Evolutionary conservation across 2,797 vertebrate genomes (phyloP).

Genomic region (Varecia variegata): DNA sequence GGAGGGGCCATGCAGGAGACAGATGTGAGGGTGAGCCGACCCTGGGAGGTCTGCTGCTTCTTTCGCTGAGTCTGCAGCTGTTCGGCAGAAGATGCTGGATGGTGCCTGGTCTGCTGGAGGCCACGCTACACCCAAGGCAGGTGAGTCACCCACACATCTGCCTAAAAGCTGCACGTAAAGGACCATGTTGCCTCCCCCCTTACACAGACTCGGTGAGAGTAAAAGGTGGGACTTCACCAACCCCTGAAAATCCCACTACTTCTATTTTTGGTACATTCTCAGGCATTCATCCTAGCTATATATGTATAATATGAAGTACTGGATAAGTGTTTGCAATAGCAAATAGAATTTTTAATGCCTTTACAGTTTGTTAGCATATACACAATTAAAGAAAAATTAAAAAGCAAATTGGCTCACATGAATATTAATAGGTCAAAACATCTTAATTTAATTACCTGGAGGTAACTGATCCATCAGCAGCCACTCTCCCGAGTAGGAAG

Average conservation of each 20-base stretch:
- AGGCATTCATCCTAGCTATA: neutral
- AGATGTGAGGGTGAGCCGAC: neutral
- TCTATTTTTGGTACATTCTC: neutral
- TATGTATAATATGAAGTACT: neutral
- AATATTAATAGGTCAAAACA: neutral
- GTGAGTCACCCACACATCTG: neutral
- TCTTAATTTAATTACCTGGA: neutral
- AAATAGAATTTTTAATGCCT: neutral
- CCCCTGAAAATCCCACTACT: neutral
- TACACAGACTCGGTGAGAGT: rapidly evolving
- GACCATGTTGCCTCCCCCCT: rapidly evolving
- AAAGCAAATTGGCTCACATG: neutral
- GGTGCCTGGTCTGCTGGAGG: neutral
- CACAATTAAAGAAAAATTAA: neutral
- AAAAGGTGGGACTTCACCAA: neutral
- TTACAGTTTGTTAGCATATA: neutral
- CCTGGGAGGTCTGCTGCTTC: neutral
- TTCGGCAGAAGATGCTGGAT: neutral
- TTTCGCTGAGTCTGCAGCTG: neutral
- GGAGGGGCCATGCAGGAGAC: neutral
- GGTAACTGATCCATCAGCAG: neutral
- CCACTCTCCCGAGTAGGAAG: neutral
- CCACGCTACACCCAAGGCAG: neutral
- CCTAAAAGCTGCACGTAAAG: neutral
- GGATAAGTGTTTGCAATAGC: neutral